Conservation (phyloP, 2,113 vertebrate species). For the Ciconia stormi region DNA sequence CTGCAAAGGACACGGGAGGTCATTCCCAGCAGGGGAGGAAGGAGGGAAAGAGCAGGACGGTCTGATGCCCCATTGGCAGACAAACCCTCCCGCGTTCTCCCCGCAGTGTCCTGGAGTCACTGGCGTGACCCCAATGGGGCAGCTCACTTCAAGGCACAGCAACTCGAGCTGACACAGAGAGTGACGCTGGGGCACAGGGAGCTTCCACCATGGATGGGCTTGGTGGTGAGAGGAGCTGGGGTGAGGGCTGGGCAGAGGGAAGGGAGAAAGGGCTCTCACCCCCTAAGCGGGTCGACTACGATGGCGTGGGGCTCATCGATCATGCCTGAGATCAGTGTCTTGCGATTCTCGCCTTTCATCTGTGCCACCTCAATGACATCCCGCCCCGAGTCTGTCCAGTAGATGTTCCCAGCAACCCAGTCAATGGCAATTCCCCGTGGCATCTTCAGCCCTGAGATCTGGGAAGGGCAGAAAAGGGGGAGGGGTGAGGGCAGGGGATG, state of each 20-base stretch:
- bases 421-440: slow-evolving; percentile 93
- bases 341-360: slow-evolving; percentile 92
- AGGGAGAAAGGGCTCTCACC: slow-evolving; percentile 69
- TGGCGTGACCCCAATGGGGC: fast-evolving
- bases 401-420: slow-evolving; percentile 96
- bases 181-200: background rate
- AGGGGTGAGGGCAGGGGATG: background rate
- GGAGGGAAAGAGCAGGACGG: background rate
- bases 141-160: background rate
- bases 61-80: fast-evolving
- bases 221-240: fast-evolving
- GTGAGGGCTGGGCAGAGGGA: background rate
- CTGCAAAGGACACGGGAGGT: slow-evolving; percentile 60
- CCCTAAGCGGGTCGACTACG: slow-evolving; percentile 90
- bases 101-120: fast-evolving
- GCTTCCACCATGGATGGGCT: fast-evolving
- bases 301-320: slow-evolving; percentile 96
- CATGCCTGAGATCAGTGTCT: slow-evolving; percentile 96
- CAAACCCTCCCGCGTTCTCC: background rate
- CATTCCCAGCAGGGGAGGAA: background rate
- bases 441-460: slow-evolving; percentile 96
- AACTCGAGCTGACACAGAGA: fast-evolving
- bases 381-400: slow-evolving; percentile 96
- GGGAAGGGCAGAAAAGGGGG: background rate
- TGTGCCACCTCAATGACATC: slow-evolving; percentile 97